These are phyloP conservation scores for Drosophila ogumai DNA, from an alignment of 1,140 invertebrate species.

Conservation along the genomic window DNA sequence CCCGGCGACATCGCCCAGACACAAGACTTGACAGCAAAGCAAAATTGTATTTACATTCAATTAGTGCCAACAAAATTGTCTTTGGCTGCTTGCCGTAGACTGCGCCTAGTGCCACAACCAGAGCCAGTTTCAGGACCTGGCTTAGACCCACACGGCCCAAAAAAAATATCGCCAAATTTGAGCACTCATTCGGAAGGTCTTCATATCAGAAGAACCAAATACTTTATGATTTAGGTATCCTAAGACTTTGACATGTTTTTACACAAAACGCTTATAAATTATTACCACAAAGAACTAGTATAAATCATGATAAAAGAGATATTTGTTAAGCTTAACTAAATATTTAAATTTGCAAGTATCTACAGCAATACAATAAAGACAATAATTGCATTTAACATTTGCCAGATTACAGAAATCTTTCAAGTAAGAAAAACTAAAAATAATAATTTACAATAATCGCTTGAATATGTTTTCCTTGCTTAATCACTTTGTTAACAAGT, in stretches of 20 bases:
- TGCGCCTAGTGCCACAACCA: constrained; percentile 69
- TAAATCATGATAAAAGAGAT: neutral
- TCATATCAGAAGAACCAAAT: neutral
- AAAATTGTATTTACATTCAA: constrained; percentile 84
- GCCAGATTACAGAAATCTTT: neutral
- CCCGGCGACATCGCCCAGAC: constrained; percentile 64
- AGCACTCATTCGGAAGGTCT: constrained; percentile 4
- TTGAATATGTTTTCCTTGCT: neutral
- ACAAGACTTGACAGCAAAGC: constrained; percentile 83
- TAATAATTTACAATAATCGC: neutral
- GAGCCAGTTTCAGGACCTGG: constrained; percentile 19
- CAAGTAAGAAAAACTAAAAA: neutral
- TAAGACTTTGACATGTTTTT: too few relatives aligned
- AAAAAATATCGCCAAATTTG: constrained; percentile 18
- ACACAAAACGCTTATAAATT: neutral
- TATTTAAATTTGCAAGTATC: neutral
- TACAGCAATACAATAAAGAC: neutral
- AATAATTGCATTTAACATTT: neutral
- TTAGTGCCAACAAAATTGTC: constrained; percentile 84
- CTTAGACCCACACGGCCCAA: constrained; percentile 24
- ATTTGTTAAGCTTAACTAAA: neutral
- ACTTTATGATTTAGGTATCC: neutral
- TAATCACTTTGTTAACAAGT: neutral
- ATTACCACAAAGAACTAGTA: neutral
- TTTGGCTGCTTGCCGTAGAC: constrained; percentile 76